Conservation (phyloP, 2,888 invertebrate genomes). For the Tupiocoris notatus region DNA sequence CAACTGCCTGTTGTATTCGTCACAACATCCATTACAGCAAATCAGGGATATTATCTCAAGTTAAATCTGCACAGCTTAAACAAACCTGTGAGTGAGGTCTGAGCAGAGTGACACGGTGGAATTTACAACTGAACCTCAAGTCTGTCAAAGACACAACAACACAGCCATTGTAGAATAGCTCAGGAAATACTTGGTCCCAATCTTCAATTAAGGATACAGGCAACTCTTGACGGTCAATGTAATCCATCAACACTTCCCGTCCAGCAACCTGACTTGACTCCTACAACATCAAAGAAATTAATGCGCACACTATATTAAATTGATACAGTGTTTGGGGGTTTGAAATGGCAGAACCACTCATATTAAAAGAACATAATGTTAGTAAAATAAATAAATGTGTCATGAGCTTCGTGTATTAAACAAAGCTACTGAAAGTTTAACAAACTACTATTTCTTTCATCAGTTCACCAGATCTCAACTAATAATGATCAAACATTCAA, state of each 20-base stretch:
- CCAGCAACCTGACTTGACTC: constrained; percentile 39
- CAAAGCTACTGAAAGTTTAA: too few relatives aligned
- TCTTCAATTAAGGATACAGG: constrained; percentile 83
- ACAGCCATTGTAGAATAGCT: constrained; percentile 87
- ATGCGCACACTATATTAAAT: neutral
- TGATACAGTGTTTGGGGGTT: neutral
- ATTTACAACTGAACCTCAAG: constrained; percentile 72
- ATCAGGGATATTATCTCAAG: too few relatives aligned
- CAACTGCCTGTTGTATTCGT: too few relatives aligned
- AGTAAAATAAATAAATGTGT: neutral
- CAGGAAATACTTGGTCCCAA: constrained; percentile 77
- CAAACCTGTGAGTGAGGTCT: constrained; percentile 81
- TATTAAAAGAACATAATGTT: neutral
- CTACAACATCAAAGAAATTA: too few relatives aligned
- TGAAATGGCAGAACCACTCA: too few relatives aligned
- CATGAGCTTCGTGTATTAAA: neutral
- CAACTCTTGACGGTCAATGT: constrained; percentile 86
- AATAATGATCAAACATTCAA: too few relatives aligned
- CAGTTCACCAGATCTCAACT: too few relatives aligned
- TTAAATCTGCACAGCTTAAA: too few relatives aligned
- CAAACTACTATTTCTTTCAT: too few relatives aligned
- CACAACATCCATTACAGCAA: neutral
- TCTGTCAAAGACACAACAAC: constrained; percentile 89
- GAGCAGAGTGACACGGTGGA: constrained; percentile 63
- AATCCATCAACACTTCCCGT: constrained; percentile 60